Conservation (phyloP, 2,113 vertebrate genomes). For the Tringa solitaria region DNA sequence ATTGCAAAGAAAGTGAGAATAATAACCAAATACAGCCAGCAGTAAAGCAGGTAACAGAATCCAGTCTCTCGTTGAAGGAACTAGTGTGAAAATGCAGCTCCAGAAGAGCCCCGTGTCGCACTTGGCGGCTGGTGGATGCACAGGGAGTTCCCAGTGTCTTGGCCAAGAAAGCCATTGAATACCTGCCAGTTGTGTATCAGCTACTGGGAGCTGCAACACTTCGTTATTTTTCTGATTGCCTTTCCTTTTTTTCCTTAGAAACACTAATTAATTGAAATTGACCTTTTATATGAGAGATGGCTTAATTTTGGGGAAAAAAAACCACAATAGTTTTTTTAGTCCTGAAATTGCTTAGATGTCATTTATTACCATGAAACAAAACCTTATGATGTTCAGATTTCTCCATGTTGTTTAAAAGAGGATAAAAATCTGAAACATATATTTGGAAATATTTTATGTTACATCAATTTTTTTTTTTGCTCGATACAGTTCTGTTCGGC, state of each 20-base stretch:
- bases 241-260: background rate
- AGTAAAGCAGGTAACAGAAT: background rate
- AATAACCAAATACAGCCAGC: background rate
- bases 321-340: rapidly evolving
- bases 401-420: background rate
- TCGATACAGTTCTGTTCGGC: background rate
- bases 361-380: background rate
- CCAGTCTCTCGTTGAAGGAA: background rate
- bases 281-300: background rate
- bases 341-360: background rate
- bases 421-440: background rate
- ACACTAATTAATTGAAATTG: background rate
- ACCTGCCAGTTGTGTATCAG: background rate
- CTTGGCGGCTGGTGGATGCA: background rate
- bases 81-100: background rate
- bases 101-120: background rate
- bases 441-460: background rate
- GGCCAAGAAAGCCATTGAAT: background rate
- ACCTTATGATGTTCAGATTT: background rate
- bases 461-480: background rate
- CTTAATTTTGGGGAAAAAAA: background rate
- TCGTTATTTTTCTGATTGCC: background rate
- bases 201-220: background rate
- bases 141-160: background rate
- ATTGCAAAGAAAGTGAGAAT: background rate